Evolutionary conservation across 1,140 invertebrate species (phyloP), one percentile per base, ranked within the genome.

Genomic region (Diorhabda sublineata): DNA sequence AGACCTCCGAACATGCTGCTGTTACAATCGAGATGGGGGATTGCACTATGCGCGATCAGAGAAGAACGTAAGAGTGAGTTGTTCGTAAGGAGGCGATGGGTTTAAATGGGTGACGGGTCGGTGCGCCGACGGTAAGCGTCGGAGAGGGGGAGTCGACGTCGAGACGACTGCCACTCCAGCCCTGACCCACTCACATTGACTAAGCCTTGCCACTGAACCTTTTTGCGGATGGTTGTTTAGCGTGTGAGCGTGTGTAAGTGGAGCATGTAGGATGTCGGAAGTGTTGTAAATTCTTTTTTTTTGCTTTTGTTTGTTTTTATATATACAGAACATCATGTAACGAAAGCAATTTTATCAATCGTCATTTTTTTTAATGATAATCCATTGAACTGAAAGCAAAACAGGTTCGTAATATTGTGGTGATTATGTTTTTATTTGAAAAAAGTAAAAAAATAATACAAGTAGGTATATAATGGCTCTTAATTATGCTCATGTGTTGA

Each of bases 131-230:
- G 60, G 62, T 66, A 41, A 66, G 45, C 59, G 67, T 64, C 45
- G 72, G 73, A 76, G 75, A 72, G 76, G 71, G 75, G 71, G 68
- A 67, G 61, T 69, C 64, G 60, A 61, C 72, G 75, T 66, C 76
- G 70, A 68, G 78, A 77, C 77, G 78, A 71, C 26, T 44, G 59
- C 67, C 65, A 45, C 63, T 69, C 64, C 76, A 78, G 71, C 79
- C 79, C 73, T 80, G 79, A 80, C 79, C 79, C 79, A 80, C 74
- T 80, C 78, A 80, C 74, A 71, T 71, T 78, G 76, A 52, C 47
- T 52, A 52, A 52, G 47, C 71, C 78, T 71, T 79, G 76, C 70
- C 78, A 78, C 67, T 79, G 76, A 77, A 77, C 75, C 75, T 56
- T 67, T 67, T 65, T 52, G 64, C 64, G 64, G 45, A 52, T 52